A percentile compares a stretch with the other conserved stretches of the same genome.
Conservation (phyloP, 30 jellyfish, hydroid and myxozoan genomes). For the Aurelia aurita complex sp. Pacific region DNA sequence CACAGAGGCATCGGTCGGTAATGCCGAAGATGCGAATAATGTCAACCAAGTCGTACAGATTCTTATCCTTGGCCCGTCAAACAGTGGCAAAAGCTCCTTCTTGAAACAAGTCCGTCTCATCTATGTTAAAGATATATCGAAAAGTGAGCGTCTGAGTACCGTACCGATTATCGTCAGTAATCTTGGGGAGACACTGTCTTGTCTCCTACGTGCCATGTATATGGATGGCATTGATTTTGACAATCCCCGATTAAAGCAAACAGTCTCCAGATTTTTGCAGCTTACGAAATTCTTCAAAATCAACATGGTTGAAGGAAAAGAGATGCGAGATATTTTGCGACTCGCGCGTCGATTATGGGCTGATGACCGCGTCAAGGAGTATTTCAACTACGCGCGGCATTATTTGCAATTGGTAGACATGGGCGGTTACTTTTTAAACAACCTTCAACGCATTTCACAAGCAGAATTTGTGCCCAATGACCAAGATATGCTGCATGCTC, state of each 20-base stretch:
- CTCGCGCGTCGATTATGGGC: conserved; percentile 62
- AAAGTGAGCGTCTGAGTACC: conserved; percentile 48
- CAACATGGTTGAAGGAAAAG: conserved; percentile 66
- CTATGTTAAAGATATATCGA: conserved; percentile 55
- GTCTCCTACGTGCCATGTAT: conserved; percentile 59
- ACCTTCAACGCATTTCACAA: conserved; percentile 59
- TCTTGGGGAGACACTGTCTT: conserved; percentile 59
- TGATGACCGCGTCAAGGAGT: conserved; percentile 59
- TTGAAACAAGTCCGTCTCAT: conserved; percentile 57
- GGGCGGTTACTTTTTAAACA: conserved; percentile 60
- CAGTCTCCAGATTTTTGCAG: conserved; percentile 51
- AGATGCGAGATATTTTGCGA: conserved; percentile 58
- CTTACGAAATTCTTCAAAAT: conserved; percentile 60
- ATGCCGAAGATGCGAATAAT: conserved; percentile 58
- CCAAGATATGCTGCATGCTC: conserved; percentile 64
- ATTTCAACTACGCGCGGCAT: conserved; percentile 62
- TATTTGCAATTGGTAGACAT: conserved; percentile 57
- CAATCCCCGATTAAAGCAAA: conserved; percentile 60
- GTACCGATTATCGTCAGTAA: conserved; percentile 56
- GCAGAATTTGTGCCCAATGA: conserved; percentile 66
- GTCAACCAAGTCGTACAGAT: conserved; percentile 59
- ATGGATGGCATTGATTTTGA: conserved; percentile 65
- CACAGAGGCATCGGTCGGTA: conserved; percentile 43
- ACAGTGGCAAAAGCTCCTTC: conserved; percentile 65
- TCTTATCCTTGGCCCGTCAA: conserved; percentile 60